Percentiles rank a stretch among this genome's conserved stretches.
Evolutionary conservation across 1,140 invertebrate genomes (phyloP).

Genomic region (Tenebrio molitor): DNA sequence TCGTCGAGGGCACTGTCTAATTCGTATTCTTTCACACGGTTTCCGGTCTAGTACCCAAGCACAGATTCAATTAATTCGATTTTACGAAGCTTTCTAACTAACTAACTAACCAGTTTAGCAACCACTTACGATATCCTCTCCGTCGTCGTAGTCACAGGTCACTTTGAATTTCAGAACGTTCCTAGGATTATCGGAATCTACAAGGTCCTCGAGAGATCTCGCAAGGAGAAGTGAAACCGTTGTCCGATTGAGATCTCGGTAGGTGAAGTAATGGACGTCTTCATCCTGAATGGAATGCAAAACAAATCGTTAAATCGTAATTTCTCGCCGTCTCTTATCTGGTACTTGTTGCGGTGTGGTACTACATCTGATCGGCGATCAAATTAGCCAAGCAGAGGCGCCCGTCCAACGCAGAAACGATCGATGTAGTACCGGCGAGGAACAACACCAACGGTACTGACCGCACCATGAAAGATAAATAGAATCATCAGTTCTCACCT

Average conservation of each 20-base stretch:
- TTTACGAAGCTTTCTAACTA: neutral
- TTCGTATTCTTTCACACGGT: neutral
- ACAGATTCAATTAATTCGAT: conserved; percentile 1
- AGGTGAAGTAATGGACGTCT: conserved; percentile 73
- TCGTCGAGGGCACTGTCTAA: neutral
- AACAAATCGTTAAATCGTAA: conserved; percentile 12
- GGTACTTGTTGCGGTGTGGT: neutral
- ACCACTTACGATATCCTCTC: conserved; percentile 73
- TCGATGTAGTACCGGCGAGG: too few relatives aligned
- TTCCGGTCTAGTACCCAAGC: conserved; percentile 5
- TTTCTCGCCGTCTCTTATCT: too few relatives aligned
- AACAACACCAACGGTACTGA: too few relatives aligned
- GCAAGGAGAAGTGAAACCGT: conserved; percentile 80
- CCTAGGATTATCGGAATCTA: conserved; percentile 82
- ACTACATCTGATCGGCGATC: too few relatives aligned
- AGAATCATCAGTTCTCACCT: too few relatives aligned
- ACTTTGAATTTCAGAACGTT: conserved; percentile 87
- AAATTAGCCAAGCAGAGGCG: too few relatives aligned
- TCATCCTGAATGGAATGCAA: conserved; percentile 53
- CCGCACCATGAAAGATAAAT: too few relatives aligned
- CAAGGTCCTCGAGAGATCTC: conserved; percentile 81
- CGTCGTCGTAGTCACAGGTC: conserved; percentile 73
- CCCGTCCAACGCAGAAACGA: too few relatives aligned
- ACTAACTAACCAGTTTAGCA: neutral
- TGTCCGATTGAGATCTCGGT: conserved; percentile 78